Base-by-base conservation (phyloP, 1,140 invertebrate species). In the Scylla paramamosain region DNA sequence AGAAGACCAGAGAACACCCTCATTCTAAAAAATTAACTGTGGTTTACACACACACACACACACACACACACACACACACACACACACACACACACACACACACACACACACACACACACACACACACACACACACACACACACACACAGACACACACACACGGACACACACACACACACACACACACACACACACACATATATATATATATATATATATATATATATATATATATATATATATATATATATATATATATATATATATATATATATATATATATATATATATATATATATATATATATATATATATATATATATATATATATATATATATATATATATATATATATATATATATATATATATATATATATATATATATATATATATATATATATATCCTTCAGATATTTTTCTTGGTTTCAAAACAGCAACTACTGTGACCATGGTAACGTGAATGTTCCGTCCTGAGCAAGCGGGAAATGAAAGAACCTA, bases 201-300 rank as follows among this genome's bases (percentile, higher is more conserved):
- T 1, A 87, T 28, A 28, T 29, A 87, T 14, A n/a, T n/a, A n/a
- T 87, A 16, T 89, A 89, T 89, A 4, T 29, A 88, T 88, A 88
- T 32, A 32, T 88, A 88, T 88, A 88, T 1, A 88, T 4, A 88
- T 32, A 88, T 88, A 29, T 7, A 88, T 88, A n/a, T 29, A 88
- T 29, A 88, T 88, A 32, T 88, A 32, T 90, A 39, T 90, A 90
- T 84, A 84, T 84, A 84, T 84, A 84, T 84, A 84, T 84, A 84
- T 84, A 84, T 84, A 84, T 84, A 84, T 84, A 84, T 84, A 84
- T 84, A 84, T 84, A 84, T 10, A 84, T 84, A 90, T 90, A 90
- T 90, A 90, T 90, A 90, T 90, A 46, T 90, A 46, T 90, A 46
- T 90, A 46, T 90, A 46, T 90, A 46, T 45, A 46, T 90, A 90